A percentile compares a stretch with the other conserved stretches of the same genome.
Evolutionary conservation across 35 echinoderm and acorn worm genomes (phyloP).

Genomic region (Antedon bifida): DNA sequence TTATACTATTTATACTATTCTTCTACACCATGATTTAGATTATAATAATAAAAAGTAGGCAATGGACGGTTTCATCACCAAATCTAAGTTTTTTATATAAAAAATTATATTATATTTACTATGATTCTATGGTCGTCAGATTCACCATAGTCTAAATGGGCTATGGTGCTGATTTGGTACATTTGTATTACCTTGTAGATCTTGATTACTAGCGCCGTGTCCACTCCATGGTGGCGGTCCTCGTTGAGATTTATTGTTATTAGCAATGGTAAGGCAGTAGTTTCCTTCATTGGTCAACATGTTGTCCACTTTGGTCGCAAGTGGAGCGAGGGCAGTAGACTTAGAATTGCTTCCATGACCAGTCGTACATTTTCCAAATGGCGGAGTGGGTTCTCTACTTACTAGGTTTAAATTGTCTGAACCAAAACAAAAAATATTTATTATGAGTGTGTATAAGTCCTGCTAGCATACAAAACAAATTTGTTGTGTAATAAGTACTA

Average conservation of each 20-base stretch:
- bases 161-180: background rate
- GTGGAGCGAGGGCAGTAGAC: background rate
- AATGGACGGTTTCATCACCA: no score
- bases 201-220: background rate
- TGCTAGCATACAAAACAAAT: no score
- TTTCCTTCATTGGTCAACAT: conserved; percentile 65
- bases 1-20: no score
- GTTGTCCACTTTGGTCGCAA: background rate
- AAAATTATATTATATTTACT: no score
- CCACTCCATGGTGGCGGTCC: background rate
- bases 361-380: background rate
- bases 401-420: background rate
- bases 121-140: no score
- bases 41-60: no score
- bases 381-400: background rate
- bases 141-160: background rate
- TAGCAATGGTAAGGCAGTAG: conserved; percentile 33
- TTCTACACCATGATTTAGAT: no score
- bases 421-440: background rate
- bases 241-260: background rate
- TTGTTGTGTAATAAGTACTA: no score
- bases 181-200: background rate
- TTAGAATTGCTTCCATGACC: background rate
- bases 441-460: background rate
- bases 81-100: no score